These are phyloP conservation scores for Beroe ovata DNA, from an alignment of 37 sponge, comb jelly and placozoan genomes.

Conservation along the genomic window DNA sequence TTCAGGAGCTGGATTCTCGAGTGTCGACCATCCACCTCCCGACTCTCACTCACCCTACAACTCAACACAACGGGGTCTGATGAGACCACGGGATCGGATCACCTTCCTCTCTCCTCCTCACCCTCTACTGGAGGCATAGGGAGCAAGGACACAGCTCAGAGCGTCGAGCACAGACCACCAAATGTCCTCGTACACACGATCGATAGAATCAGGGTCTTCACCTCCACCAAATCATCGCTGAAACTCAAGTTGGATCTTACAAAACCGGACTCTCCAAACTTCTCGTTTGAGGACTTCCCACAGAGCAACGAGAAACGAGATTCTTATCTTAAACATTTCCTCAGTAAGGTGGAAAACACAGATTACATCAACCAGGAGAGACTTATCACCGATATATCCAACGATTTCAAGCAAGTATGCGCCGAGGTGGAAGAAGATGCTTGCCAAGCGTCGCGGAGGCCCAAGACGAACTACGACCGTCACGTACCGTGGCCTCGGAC, in stretches of 20 bases:
- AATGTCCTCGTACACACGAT: neutral
- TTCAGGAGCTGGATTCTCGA: conserved; percentile 31
- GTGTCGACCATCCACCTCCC: neutral
- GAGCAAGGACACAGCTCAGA: neutral
- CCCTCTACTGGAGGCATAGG: neutral
- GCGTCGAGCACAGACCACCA: neutral
- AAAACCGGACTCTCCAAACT: neutral
- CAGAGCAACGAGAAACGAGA: conserved; percentile 28
- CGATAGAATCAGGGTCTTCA: neutral
- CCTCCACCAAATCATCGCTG: neutral
- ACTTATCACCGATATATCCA: neutral
- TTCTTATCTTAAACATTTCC: conserved; percentile 2
- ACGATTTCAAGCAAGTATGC: conserved; percentile 17
- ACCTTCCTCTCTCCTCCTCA: conserved; percentile 28
- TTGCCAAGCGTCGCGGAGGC: neutral
- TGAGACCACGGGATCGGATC: neutral
- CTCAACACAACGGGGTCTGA: neutral
- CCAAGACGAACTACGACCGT: conserved; percentile 45
- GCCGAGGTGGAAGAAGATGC: conserved; percentile 19
- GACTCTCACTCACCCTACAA: conserved; percentile 11
- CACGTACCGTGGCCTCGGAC: conserved; percentile 85
- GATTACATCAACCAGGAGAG: neutral
- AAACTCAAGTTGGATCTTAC: conserved; percentile 11
- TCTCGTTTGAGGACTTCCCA: conserved; percentile 36
- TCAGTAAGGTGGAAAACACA: neutral